phyloP scores from a whole-genome alignment of 2,888 invertebrate genomes.

The Caenorhabditis zanzibari region DNA sequence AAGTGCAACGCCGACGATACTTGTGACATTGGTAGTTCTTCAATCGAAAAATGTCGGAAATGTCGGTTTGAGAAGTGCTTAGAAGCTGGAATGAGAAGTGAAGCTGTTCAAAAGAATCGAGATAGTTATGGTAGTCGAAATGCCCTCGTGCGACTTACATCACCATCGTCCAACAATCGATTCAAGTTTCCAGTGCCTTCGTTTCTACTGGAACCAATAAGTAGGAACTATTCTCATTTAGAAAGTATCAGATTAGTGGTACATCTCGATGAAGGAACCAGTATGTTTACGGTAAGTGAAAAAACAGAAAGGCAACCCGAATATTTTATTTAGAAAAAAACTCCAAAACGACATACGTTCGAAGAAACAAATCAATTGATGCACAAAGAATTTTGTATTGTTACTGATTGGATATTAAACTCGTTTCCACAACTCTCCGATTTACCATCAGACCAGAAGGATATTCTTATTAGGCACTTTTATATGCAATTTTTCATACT shows the following conservation, averaged over 20 bases:
- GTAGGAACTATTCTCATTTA: constrained; percentile 39
- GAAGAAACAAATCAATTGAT: constrained; percentile 66
- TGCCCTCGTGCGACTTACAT: neutral
- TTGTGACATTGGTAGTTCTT: constrained; percentile 71
- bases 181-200: constrained; percentile 23
- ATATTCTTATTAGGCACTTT: constrained; percentile 64
- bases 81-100: constrained; percentile 77
- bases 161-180: neutral
- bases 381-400: constrained; percentile 57
- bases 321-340: constrained; percentile 30
- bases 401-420: constrained; percentile 64
- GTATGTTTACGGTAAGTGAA: constrained; percentile 22
- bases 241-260: constrained; percentile 39
- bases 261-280: constrained; percentile 25
- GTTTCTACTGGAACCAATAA: constrained; percentile 5
- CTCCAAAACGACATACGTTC: constrained; percentile 61
- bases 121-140: constrained; percentile 66
- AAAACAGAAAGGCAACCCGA: too few relatives aligned
- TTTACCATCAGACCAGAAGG: constrained; percentile 57
- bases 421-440: constrained; percentile 61
- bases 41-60: constrained; percentile 77
- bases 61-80: constrained; percentile 79
- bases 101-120: constrained; percentile 67
- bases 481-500: constrained; percentile 69
- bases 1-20: constrained; percentile 70